Base-by-base conservation (phyloP, 37 sponge, comb jelly and placozoan genomes). In the Hormiphora californensis region DNA sequence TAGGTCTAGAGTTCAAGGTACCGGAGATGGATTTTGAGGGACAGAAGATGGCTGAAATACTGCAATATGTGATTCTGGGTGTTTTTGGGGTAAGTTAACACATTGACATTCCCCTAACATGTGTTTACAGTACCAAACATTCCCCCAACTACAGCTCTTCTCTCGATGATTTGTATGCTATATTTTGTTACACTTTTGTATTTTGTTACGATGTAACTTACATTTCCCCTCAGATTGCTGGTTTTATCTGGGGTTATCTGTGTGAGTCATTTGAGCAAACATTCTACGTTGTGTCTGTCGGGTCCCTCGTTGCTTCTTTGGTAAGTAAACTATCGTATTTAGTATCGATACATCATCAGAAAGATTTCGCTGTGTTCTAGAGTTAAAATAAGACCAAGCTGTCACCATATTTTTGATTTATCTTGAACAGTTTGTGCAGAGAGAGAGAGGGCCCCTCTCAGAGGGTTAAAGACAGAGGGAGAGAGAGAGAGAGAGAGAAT, bases 231-330 rank as follows among this genome's bases (percentile, higher is more conserved):
- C 63, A 95, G 96, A 93, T 92, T 0, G 98, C 93, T 17, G 98
- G 98, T 0, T 94, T 97, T 91, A 63, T 92, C 0, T 97, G 98
- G 98, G 98, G 98, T 0, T 97, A 90, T 87, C 23, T 90, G 54
- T 93, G 93, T 49, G 92, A 97, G 69, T 93, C 93, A 73, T 93
- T 92, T 39, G 57, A 62, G 19, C 94, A 97, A 86, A 97, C 98
- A 3, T 65, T 65, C 67, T 65, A 65, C 67, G 67, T 65, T 5
- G 67, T 65, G 9, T 21, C 67, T 19, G 67, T 32, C 5, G 67
- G 67, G 17, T 65, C 67, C 15, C 4, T 65, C 4, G 7, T 65
- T 4, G 67, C 67, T 17, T 65, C 67, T 1, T 33, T 65, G 67
- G 67, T 65, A 65, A 30, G 67, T 57, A 49, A 49, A 9, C 53